Evolutionary conservation across 2,113 vertebrate genomes (phyloP).

Genomic region (Plecotus auritus): DNA sequence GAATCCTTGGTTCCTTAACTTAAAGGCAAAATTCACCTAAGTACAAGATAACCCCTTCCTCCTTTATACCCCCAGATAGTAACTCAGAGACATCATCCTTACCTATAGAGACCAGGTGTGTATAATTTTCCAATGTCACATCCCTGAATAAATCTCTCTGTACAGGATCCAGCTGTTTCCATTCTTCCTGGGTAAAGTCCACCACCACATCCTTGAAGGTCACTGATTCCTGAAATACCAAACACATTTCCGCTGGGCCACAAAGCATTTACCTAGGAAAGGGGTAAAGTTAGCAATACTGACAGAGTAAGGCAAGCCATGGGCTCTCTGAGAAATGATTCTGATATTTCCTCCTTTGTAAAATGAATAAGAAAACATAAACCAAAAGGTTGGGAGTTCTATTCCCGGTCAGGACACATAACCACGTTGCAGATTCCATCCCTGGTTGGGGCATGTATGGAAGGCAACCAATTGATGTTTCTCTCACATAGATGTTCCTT

Average conservation of each 20-base stretch:
- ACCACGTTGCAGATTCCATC: not conserved
- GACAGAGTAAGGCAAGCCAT: not conserved
- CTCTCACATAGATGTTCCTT: not conserved
- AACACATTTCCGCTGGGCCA: not conserved
- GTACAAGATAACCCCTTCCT: not conserved
- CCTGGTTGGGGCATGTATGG: not conserved
- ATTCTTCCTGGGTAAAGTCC: conserved; percentile 73
- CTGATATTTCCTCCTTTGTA: not conserved
- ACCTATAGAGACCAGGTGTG: conserved; percentile 73
- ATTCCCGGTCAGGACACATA: not conserved
- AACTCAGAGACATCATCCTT: not conserved
- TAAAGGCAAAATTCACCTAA: not conserved
- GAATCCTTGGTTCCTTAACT: not conserved
- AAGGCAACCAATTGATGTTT: not conserved
- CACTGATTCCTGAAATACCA: conserved; percentile 67
- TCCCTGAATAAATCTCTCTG: conserved; percentile 74
- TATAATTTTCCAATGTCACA: conserved; percentile 72
- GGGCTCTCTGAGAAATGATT: not conserved
- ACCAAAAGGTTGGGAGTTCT: not conserved
- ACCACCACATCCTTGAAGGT: conserved; percentile 75
- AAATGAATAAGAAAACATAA: not conserved
- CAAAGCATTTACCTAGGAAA: not conserved
- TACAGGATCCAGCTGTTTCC: conserved; percentile 63
- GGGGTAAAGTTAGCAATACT: not conserved
- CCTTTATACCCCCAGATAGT: not conserved